Evolutionary conservation across 2,797 vertebrate species (phyloP).

Genomic region (Thalassophryne amazonica): DNA sequence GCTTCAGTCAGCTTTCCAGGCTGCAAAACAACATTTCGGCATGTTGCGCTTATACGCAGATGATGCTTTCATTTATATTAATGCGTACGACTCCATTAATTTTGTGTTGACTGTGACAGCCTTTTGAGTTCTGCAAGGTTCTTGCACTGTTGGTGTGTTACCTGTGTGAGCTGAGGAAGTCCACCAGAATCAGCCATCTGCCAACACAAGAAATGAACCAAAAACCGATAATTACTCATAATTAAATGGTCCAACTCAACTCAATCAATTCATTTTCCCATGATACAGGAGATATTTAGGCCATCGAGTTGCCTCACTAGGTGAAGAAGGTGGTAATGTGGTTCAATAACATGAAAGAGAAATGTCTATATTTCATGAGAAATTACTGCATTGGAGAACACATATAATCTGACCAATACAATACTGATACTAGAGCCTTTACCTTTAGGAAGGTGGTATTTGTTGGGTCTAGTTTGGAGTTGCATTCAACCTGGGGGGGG

Average conservation of each 20-base stretch:
- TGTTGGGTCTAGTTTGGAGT: conserved; percentile 97
- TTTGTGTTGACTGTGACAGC: background rate
- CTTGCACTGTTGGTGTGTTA: conserved; percentile 63
- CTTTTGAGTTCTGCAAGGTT: background rate
- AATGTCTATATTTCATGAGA: too few species aligned
- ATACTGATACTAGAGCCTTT: too few species aligned
- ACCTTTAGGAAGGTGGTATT: conserved; percentile 98
- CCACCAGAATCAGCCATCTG: conserved; percentile 97
- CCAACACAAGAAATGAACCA: conserved; percentile 5
- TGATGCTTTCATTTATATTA: background rate
- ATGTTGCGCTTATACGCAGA: too few species aligned
- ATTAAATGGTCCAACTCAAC: background rate
- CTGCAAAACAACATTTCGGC: conserved; percentile 68
- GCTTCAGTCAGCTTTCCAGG: conserved; percentile 97
- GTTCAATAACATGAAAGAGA: too few species aligned
- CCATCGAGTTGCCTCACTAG: too few species aligned
- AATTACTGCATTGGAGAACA: too few species aligned
- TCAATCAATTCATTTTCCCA: too few species aligned
- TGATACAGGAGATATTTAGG: too few species aligned
- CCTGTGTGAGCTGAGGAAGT: conserved; percentile 96
- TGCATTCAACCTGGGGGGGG: conserved; percentile 90
- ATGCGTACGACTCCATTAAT: background rate
- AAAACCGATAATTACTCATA: background rate
- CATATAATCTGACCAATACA: too few species aligned
- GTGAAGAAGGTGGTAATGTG: too few species aligned